Conservation (phyloP, 2,797 vertebrate species). For the Myotis planiceps region DNA sequence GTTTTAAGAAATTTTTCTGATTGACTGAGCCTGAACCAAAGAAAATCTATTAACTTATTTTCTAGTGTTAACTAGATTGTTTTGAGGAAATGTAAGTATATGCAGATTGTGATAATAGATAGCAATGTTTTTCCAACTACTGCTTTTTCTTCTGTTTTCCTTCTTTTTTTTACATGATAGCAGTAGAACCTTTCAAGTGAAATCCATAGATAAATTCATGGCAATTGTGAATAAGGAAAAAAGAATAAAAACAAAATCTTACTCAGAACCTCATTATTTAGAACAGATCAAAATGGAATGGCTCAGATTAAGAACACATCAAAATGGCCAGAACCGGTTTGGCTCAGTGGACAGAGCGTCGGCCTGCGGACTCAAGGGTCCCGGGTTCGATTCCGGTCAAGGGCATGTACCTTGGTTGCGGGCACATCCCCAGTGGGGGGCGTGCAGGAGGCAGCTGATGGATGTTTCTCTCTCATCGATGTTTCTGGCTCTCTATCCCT, state of each 20-base stretch:
- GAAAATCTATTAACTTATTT: slow-evolving; percentile 38
- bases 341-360: too few species aligned
- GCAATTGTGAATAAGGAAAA: neutral
- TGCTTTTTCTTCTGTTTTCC: neutral
- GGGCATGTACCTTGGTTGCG: too few species aligned
- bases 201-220: slow-evolving; percentile 37
- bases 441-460: too few species aligned
- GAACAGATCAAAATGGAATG: slow-evolving; percentile 44
- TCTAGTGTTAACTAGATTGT: slow-evolving; percentile 39
- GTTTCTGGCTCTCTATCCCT: too few species aligned
- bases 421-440: too few species aligned
- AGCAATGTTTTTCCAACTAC: neutral
- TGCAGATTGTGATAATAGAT: slow-evolving; percentile 3
- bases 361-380: too few species aligned
- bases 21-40: slow-evolving; percentile 1
- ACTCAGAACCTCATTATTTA: slow-evolving; percentile 1
- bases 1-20: slow-evolving; percentile 27
- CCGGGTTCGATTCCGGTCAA: too few species aligned
- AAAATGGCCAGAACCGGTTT: too few species aligned
- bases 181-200: slow-evolving; percentile 37
- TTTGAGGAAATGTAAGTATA: slow-evolving; percentile 26
- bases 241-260: slow-evolving; percentile 24
- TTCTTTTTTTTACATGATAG: slow-evolving; percentile 40
- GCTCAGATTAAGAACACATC: too few species aligned
- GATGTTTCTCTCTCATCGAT: too few species aligned